Evolutionary conservation across 2,888 invertebrate species (phyloP).

Genomic region (Margaritifera margaritifera): DNA sequence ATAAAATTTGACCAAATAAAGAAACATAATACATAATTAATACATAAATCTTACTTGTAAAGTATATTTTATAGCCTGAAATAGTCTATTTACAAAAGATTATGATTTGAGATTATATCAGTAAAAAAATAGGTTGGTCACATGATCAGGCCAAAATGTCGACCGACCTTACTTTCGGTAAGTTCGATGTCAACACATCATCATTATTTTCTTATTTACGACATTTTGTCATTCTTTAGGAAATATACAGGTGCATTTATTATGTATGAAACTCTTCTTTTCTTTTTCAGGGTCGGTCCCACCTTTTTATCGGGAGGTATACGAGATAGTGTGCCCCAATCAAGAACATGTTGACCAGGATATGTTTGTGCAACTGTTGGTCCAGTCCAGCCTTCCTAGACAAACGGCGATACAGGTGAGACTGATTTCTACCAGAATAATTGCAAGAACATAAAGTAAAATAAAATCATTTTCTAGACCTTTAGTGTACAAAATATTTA

Average conservation of each 20-base stretch:
- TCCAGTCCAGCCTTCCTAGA: constrained; percentile 70
- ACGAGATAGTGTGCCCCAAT: constrained; percentile 72
- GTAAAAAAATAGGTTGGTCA: constrained; percentile 33
- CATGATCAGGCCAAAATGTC: constrained; percentile 67
- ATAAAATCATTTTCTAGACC: no score
- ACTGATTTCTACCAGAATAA: neutral
- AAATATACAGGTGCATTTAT: neutral
- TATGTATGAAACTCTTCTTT: constrained; percentile 1
- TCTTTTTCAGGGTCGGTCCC: constrained; percentile 70
- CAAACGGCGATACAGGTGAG: constrained; percentile 68
- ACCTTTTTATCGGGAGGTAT: constrained; percentile 71
- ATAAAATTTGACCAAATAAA: no score
- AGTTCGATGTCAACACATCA: constrained; percentile 27
- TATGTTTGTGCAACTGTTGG: constrained; percentile 70
- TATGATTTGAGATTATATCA: constrained; percentile 1
- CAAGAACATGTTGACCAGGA: constrained; percentile 73
- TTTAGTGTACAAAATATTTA: no score
- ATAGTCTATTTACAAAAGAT: constrained; percentile 7
- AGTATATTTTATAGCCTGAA: neutral
- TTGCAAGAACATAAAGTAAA: no score
- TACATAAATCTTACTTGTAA: neutral
- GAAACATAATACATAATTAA: neutral
- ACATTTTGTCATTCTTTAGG: neutral
- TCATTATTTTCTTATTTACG: constrained; percentile 1
- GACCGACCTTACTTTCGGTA: constrained; percentile 66